Evolutionary conservation across 2,113 vertebrate species (phyloP).

Genomic region (Nerophis ophidion): DNA sequence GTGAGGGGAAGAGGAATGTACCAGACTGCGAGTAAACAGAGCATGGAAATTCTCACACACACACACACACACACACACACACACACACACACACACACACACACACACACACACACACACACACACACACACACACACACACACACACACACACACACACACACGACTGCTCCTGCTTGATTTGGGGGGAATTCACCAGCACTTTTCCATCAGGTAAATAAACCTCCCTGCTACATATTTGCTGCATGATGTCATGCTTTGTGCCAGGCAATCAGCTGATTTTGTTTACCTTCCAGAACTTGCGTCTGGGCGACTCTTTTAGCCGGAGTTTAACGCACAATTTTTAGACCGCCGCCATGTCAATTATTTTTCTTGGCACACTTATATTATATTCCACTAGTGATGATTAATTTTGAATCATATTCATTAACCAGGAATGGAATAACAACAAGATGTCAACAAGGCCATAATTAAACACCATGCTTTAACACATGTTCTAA

Average conservation of each 20-base stretch:
- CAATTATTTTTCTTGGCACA: not conserved
- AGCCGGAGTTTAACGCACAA: not conserved
- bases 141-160: conserved; percentile 15
- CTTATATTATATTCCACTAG: no score
- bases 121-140: conserved; percentile 11
- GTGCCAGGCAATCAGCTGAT: not conserved
- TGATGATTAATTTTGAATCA: no score
- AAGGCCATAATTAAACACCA: no score
- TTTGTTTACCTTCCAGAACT: not conserved
- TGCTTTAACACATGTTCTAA: no score
- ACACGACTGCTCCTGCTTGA: conserved; percentile 22
- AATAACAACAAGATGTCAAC: no score
- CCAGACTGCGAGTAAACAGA: conserved; percentile 54
- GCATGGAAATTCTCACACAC: conserved; percentile 16
- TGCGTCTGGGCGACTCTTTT: conserved; percentile 6
- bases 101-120: conserved; percentile 12
- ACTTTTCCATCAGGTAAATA: conserved; percentile 6
- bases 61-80: conserved; percentile 14
- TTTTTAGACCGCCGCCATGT: conserved; percentile 10
- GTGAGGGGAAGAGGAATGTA: conserved; percentile 51
- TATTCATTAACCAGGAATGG: no score
- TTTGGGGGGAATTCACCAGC: conserved; percentile 17
- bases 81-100: conserved; percentile 13
- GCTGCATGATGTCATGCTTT: conserved; percentile 2
- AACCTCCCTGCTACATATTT: conserved; percentile 2